Conservation (phyloP, 2,113 vertebrate species). For the Alces alces region DNA sequence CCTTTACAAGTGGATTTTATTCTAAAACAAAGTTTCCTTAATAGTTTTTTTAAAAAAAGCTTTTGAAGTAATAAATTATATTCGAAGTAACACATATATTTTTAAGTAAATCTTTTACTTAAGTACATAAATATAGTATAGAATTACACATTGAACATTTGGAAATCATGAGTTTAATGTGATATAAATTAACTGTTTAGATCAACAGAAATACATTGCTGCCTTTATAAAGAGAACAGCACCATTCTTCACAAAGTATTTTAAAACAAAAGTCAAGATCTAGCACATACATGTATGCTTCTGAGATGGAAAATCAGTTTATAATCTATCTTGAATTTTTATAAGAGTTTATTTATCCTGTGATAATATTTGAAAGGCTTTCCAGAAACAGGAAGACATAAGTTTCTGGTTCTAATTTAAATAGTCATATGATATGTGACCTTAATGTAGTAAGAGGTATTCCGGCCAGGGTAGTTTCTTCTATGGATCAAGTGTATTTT, state of each 20-base stretch:
- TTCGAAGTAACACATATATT: not conserved
- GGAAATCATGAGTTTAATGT: conserved; percentile 42
- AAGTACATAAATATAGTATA: conserved; percentile 57
- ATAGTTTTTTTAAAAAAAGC: not conserved
- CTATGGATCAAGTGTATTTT: conserved; percentile 68
- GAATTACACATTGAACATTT: conserved; percentile 65
- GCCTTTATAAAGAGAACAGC: conserved; percentile 1
- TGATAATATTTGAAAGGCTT: conserved; percentile 73
- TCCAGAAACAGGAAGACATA: conserved; percentile 72
- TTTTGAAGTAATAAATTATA: conserved; percentile 29
- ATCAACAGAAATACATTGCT: conserved; percentile 15
- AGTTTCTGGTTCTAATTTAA: conserved; percentile 79
- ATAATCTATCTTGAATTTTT: conserved; percentile 58
- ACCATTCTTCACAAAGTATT: conserved; percentile 21
- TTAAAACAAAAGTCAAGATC: conserved; percentile 50
- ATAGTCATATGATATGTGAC: conserved; percentile 70
- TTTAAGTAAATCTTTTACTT: conserved; percentile 7
- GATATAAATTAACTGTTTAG: conserved; percentile 60
- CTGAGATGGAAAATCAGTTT: conserved; percentile 30
- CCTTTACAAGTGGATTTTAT: conserved; percentile 2
- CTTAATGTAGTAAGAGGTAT: conserved; percentile 69
- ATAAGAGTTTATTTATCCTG: conserved; percentile 72
- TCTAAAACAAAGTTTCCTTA: not conserved
- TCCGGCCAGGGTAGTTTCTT: conserved; percentile 61
- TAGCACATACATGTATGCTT: not conserved